These are phyloP conservation scores for Ibycter americanus DNA, from an alignment of 2,797 vertebrate genomes.

Conservation along the genomic window DNA sequence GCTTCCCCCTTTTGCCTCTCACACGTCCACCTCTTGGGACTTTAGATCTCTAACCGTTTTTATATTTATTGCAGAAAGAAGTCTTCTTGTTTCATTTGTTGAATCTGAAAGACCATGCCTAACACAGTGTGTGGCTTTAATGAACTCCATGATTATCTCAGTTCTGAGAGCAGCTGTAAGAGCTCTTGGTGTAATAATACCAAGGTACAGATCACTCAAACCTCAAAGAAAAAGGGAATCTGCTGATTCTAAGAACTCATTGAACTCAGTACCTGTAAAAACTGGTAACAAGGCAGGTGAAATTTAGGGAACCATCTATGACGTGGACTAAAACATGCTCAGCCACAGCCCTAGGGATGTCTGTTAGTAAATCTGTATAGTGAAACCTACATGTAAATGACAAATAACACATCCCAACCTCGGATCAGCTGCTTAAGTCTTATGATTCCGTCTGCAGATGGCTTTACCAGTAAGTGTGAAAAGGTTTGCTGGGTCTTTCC, in stretches of 20 bases:
- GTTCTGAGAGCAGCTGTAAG: background rate
- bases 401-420: background rate
- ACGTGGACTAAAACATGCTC: background rate
- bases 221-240: background rate
- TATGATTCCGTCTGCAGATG: background rate
- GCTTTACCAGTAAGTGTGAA: background rate
- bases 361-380: background rate
- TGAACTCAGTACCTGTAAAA: background rate
- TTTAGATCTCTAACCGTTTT: background rate
- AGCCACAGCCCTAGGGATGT: rapidly evolving
- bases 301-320: background rate
- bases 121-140: background rate
- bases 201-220: background rate
- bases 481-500: background rate
- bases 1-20: background rate
- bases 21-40: rapidly evolving
- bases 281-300: background rate
- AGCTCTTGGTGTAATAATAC: background rate
- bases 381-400: background rate
- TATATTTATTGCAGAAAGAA: background rate
- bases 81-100: background rate
- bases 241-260: background rate
- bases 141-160: background rate
- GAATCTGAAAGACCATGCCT: background rate
- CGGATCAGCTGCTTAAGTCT: background rate